Conservation (phyloP, 2,797 vertebrate genomes). For the Gastrophryne carolinensis region DNA sequence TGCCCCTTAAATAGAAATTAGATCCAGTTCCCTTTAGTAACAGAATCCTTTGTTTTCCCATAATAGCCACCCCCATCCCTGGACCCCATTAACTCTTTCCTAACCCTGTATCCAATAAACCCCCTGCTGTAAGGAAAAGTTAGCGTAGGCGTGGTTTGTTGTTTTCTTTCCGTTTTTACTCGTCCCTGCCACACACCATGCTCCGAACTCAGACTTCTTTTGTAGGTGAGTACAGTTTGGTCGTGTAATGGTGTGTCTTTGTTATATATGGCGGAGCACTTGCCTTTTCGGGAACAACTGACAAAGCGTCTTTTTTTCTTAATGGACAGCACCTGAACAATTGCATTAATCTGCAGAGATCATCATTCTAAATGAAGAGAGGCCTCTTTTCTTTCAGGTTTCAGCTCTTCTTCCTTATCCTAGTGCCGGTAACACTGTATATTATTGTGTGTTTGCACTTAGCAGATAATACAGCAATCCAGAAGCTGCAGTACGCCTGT, state of each 20-base stretch:
- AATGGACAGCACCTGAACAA: slow-evolving; percentile 52
- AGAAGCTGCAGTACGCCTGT: slow-evolving; percentile 20
- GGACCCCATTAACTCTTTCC: no score
- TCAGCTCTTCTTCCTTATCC: slow-evolving; percentile 39
- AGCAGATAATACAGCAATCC: not conserved
- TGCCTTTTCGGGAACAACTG: slow-evolving; percentile 55
- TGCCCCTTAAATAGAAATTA: no score
- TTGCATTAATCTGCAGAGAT: slow-evolving; percentile 37
- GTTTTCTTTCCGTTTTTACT: no score
- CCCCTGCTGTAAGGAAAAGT: no score
- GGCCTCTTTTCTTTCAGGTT: slow-evolving; percentile 37
- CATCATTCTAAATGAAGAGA: slow-evolving; percentile 41
- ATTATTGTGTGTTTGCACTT: slow-evolving; percentile 40
- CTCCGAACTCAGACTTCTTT: slow-evolving; percentile 1
- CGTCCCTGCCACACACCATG: no score
- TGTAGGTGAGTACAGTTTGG: slow-evolving; percentile 51
- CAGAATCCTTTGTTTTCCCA: no score
- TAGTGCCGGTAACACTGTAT: slow-evolving; percentile 4
- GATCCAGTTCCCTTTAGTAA: no score
- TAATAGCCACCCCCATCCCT: no score
- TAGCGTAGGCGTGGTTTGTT: no score
- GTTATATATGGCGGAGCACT: slow-evolving; percentile 59
- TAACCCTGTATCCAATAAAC: no score
- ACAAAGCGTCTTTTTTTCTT: slow-evolving; percentile 57
- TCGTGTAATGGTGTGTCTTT: slow-evolving; percentile 65